Evolutionary conservation across 2,797 vertebrate species (phyloP).

Genomic region (Thalassophryne amazonica): DNA sequence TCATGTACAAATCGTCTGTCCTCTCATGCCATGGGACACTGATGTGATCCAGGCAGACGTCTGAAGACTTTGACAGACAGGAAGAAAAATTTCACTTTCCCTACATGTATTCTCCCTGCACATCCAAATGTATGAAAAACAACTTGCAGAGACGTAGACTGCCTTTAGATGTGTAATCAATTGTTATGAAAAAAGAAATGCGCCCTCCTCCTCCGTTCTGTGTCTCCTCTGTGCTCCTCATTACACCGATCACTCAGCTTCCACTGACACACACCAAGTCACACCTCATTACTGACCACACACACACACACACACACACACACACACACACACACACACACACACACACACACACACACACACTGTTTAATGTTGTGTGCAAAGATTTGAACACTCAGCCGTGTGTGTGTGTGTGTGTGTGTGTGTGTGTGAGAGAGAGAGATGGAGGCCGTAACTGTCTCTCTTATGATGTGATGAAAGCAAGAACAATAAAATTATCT

Average conservation of each 20-base stretch:
- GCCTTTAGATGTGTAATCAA: constrained; percentile 41
- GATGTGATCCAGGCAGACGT: too few species aligned
- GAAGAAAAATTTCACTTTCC: background rate
- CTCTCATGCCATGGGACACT: too few species aligned
- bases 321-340: constrained; percentile 8
- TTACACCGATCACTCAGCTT: constrained; percentile 65
- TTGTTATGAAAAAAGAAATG: constrained; percentile 21
- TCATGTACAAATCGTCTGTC: too few species aligned
- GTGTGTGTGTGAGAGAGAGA: constrained; percentile 1
- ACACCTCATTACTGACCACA: constrained; percentile 64
- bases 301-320: constrained; percentile 11
- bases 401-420: background rate
- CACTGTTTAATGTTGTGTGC: constrained; percentile 48
- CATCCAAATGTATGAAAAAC: constrained; percentile 5
- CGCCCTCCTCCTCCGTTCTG: background rate
- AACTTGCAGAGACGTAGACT: background rate
- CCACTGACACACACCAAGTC: constrained; percentile 54
- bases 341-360: background rate
- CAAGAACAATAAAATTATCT: too few species aligned
- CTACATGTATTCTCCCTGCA: background rate
- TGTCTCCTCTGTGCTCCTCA: constrained; percentile 31
- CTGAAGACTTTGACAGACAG: too few species aligned
- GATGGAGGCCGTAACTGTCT: too few species aligned
- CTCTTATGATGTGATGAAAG: too few species aligned
- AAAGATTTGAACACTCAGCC: constrained; percentile 27